These are phyloP conservation scores for Pogonocherus hispidulus DNA, from an alignment of 2,888 invertebrate species.

Conservation along the genomic window DNA sequence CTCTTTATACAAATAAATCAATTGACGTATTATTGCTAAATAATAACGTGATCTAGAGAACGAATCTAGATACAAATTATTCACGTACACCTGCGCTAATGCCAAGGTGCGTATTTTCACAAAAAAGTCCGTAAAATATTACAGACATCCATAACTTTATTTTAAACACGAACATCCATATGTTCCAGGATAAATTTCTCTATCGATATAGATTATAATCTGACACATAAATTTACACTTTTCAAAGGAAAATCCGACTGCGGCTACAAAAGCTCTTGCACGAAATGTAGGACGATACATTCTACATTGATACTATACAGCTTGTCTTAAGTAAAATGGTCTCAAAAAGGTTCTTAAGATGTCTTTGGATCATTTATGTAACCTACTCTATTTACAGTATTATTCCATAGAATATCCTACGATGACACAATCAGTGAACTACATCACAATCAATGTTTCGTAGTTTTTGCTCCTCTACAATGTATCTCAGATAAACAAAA, in stretches of 20 bases:
- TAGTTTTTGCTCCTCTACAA: no score
- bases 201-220: slow-evolving; percentile 42
- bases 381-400: no score
- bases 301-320: neutral
- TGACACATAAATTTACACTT: slow-evolving; percentile 28
- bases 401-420: no score
- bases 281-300: neutral
- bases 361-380: no score
- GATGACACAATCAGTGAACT: no score
- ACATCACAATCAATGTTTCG: no score
- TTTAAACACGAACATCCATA: slow-evolving; percentile 44
- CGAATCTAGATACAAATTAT: slow-evolving; percentile 56
- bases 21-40: slow-evolving; percentile 61
- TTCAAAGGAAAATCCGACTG: slow-evolving; percentile 16
- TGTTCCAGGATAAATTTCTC: slow-evolving; percentile 39
- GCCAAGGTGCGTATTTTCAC: slow-evolving; percentile 38
- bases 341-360: no score
- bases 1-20: slow-evolving; percentile 61
- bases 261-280: neutral
- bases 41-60: slow-evolving; percentile 58
- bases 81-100: slow-evolving; percentile 53
- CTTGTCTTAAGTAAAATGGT: no score
- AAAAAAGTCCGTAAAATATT: slow-evolving; percentile 43
- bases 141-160: slow-evolving; percentile 39
- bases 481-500: no score